Conservation (phyloP, 1,140 invertebrate genomes). For the Drosophila truncata region DNA sequence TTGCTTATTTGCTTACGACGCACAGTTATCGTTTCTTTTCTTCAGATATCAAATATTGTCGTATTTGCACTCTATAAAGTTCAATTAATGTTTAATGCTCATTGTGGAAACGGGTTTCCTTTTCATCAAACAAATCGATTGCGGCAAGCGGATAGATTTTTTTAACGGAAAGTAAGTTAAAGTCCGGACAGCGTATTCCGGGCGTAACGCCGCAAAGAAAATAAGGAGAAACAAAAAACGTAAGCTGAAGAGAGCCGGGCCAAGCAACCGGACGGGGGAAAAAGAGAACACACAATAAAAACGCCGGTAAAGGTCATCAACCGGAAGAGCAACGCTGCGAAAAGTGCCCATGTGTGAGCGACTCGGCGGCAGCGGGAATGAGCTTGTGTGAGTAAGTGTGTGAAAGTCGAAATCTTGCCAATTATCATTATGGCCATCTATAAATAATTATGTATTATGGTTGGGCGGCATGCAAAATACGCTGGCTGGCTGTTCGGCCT, state of each 20-base stretch:
- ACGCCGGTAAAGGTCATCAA: constrained; percentile 84
- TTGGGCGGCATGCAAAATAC: constrained; percentile 69
- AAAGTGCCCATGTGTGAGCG: constrained; percentile 44
- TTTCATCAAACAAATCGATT: constrained; percentile 41
- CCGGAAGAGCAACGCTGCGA: constrained; percentile 73
- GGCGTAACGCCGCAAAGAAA: constrained; percentile 25
- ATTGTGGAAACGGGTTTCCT: constrained; percentile 31
- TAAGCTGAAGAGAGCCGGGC: constrained; percentile 25
- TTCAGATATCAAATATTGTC: constrained; percentile 25
- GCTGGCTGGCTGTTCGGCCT: constrained; percentile 65
- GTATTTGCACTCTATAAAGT: constrained; percentile 37
- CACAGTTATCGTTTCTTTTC: constrained; percentile 10
- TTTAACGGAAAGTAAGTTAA: constrained; percentile 13
- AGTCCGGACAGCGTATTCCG: constrained; percentile 9
- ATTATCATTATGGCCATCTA: constrained; percentile 63
- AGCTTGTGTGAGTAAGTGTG: constrained; percentile 27
- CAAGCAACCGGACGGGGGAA: constrained; percentile 17
- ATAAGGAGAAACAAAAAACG: constrained; percentile 7
- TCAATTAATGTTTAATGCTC: constrained; percentile 44
- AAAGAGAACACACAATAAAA: constrained; percentile 72
- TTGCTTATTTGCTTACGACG: constrained; percentile 27
- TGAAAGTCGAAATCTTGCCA: constrained; percentile 62
- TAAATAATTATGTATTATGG: constrained; percentile 72
- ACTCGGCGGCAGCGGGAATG: not conserved
- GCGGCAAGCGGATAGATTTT: not conserved